Evolutionary conservation across 2,797 vertebrate genomes (phyloP).

Genomic region (Chelon labrosus): DNA sequence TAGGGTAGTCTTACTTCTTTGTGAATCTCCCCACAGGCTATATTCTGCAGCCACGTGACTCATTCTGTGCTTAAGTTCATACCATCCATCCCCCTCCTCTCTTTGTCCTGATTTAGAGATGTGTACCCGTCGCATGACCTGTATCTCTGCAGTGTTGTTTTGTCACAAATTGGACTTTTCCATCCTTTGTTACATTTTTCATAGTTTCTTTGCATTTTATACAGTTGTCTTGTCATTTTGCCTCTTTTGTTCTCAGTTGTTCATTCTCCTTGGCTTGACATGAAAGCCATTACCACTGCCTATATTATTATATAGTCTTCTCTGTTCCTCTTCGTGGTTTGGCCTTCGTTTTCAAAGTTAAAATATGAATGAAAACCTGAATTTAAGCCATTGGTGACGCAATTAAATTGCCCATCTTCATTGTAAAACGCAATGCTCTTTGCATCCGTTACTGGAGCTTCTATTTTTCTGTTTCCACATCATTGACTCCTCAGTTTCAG

Average conservation of each 20-base stretch:
- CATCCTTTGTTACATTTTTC: background rate
- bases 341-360: too few relatives aligned
- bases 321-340: background rate
- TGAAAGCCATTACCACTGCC: background rate
- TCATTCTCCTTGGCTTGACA: background rate
- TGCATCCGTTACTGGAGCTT: too few relatives aligned
- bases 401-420: background rate
- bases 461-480: too few relatives aligned
- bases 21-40: slow-evolving; percentile 39
- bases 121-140: slow-evolving; percentile 54
- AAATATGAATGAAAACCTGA: too few relatives aligned
- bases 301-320: background rate
- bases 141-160: slow-evolving; percentile 22
- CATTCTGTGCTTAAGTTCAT: slow-evolving; percentile 44
- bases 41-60: slow-evolving; percentile 62
- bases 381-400: too few relatives aligned
- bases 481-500: background rate
- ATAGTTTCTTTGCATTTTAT: background rate
- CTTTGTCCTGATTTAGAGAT: slow-evolving; percentile 61
- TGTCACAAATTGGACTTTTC: background rate
- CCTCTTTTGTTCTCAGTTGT: background rate
- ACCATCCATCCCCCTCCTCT: slow-evolving; percentile 38
- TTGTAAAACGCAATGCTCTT: background rate
- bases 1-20: slow-evolving; percentile 41
- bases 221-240: background rate